Percentiles rank a stretch among this genome's conserved stretches.
Evolutionary conservation across 2,888 invertebrate species (phyloP).

Genomic region (Polyommatus icarus): DNA sequence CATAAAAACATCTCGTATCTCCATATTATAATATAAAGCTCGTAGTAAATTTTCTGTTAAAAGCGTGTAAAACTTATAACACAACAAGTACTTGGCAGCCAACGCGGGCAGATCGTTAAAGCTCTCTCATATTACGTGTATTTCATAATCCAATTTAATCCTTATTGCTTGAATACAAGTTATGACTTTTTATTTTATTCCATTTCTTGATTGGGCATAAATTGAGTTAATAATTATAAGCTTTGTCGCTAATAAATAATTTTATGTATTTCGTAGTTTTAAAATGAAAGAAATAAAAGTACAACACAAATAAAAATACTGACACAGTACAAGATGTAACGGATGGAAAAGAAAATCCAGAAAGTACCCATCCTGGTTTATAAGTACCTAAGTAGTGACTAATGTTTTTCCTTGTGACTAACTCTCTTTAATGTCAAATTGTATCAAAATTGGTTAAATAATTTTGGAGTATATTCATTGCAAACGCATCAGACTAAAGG

Average conservation of each 20-base stretch:
- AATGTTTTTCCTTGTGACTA: too few species aligned
- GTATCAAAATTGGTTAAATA: too few species aligned
- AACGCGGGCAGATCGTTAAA: neutral
- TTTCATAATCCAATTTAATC: neutral
- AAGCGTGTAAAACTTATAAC: conserved; percentile 5
- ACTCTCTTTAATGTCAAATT: too few species aligned
- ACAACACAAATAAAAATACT: too few species aligned
- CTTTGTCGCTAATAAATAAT: too few species aligned
- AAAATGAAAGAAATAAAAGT: neutral
- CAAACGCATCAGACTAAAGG: too few species aligned
- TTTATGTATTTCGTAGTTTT: neutral
- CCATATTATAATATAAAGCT: conserved; percentile 6
- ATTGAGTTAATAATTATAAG: neutral
- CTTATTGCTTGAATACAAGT: neutral
- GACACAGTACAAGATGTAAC: too few species aligned
- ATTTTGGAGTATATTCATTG: too few species aligned
- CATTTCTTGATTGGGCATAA: neutral
- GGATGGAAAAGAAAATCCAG: too few species aligned
- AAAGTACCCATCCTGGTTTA: too few species aligned
- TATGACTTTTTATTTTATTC: neutral
- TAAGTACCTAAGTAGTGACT: too few species aligned
- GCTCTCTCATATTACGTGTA: neutral
- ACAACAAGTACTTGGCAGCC: conserved; percentile 1
- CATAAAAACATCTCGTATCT: neutral
- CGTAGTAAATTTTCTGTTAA: neutral